These are phyloP conservation scores for Asarcornis scutulata DNA, from an alignment of 2,113 vertebrate species.

Conservation along the genomic window DNA sequence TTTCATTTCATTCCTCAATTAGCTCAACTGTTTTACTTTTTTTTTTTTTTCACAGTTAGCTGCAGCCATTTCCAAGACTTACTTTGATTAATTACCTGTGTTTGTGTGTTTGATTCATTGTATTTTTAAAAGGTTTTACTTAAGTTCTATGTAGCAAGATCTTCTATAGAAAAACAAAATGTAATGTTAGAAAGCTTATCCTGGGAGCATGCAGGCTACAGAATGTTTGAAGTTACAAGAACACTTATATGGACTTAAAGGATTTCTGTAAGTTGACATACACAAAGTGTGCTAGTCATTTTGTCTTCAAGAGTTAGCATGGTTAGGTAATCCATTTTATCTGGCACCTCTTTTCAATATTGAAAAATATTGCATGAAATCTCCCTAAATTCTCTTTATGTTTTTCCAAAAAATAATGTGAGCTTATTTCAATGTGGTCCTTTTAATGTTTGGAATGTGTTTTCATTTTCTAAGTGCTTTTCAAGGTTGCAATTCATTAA, in stretches of 20 bases:
- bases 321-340: slow-evolving; percentile 2
- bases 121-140: neutral
- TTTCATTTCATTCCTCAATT: neutral
- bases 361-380: slow-evolving; percentile 23
- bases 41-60: neutral
- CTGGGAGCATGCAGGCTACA: neutral
- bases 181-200: neutral
- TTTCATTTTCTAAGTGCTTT: slow-evolving; percentile 50
- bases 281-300: neutral
- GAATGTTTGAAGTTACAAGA: neutral
- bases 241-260: neutral
- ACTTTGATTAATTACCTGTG: neutral
- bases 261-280: neutral
- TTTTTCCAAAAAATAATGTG: slow-evolving; percentile 8
- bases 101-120: neutral
- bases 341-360: neutral
- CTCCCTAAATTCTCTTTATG: slow-evolving; percentile 34
- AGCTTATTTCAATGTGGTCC: neutral
- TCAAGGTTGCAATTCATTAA: slow-evolving; percentile 22
- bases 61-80: neutral
- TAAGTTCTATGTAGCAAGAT: neutral
- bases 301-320: neutral
- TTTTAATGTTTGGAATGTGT: slow-evolving; percentile 25
- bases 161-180: neutral
- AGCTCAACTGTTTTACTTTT: neutral